These are phyloP conservation scores for Drepana arcuata DNA, from an alignment of 1,140 invertebrate species.

Conservation along the genomic window DNA sequence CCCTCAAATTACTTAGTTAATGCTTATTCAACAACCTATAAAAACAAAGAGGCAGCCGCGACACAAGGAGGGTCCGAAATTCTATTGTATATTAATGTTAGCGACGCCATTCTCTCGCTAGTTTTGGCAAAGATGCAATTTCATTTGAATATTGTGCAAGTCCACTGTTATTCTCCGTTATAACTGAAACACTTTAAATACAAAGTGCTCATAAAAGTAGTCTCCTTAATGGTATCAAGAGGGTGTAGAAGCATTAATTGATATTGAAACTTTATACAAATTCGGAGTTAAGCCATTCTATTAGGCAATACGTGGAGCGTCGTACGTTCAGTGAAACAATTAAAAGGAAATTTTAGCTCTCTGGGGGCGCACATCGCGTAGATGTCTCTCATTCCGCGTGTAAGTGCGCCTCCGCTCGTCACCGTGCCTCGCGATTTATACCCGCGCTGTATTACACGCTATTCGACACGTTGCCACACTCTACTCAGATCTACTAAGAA, in stretches of 20 bases:
- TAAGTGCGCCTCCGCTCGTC: slow-evolving; percentile 45
- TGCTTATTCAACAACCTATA: slow-evolving; percentile 52
- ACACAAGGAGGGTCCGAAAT: slow-evolving; percentile 52
- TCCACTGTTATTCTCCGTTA: slow-evolving; percentile 54
- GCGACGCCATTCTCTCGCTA: slow-evolving; percentile 58
- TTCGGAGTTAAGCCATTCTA: no score
- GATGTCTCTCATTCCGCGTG: slow-evolving; percentile 51
- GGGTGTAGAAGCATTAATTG: slow-evolving; percentile 19
- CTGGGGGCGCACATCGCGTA: slow-evolving; percentile 23
- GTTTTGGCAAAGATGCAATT: slow-evolving; percentile 72
- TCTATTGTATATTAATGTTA: slow-evolving; percentile 67
- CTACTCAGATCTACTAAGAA: slow-evolving; percentile 28
- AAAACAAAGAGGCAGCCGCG: slow-evolving; percentile 51
- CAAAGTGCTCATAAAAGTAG: slow-evolving; percentile 61
- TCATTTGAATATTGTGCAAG: slow-evolving; percentile 71
- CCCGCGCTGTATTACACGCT: slow-evolving; percentile 58
- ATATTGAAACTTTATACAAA: slow-evolving; percentile 24
- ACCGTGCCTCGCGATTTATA: slow-evolving; percentile 60
- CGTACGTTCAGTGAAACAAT: slow-evolving; percentile 48
- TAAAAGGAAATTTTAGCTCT: slow-evolving; percentile 48
- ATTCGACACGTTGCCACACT: slow-evolving; percentile 59
- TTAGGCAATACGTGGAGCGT: slow-evolving; percentile 8
- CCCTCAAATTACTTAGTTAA: slow-evolving; percentile 41
- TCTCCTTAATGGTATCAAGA: no score
- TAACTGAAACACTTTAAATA: slow-evolving; percentile 63